Evolutionary conservation across 2,113 vertebrate genomes (phyloP), one percentile per base, ranked within the genome.

Genomic region (Leptobrachium ailaonicum): DNA sequence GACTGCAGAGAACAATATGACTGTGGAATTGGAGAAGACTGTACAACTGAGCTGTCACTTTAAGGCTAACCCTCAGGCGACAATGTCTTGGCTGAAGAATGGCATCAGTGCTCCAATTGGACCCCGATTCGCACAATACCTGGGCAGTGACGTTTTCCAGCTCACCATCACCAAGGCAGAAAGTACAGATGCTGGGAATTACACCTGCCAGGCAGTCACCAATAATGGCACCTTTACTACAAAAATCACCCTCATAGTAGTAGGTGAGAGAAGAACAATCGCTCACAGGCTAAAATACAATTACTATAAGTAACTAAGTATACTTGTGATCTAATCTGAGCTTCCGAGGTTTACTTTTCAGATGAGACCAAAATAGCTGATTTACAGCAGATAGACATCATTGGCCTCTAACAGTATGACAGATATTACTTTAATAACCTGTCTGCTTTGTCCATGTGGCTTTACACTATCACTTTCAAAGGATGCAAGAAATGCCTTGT

Each of bases 21-120:
- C 66, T 0, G 7, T 41, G 0, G 85, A 88, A 68, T 88, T 88
- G 82, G 82, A 47, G 0, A 83, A 70, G 12, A 66, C 83, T 0
- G 87, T 71, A 2, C 86, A 72, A 0, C 60, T 94, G 53, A 75
- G 75, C 43, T 94, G 93, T 81, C 83, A 80, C 0, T 75, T 87
- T 75, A 91, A 88, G 62, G 85, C 93, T 82, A 94, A 94, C 82
- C 93, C 93, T 40, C 90, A 85, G n/a, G 90, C 76, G 32, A 60
- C 71, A 13, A 73, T 89, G 84, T 13, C 0, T 2, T 94, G 93
- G 93, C 7, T 83, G 2, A 92, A 80, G 85, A 45, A 91, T 76
- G 82, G 79, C 1, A 1, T 0, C 2, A 1, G 0, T 43, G 0
- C 94, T 43, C 74, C 8, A 75, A 82, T 93, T 42, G 79, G 88